Base-by-base conservation (phyloP, 2,888 invertebrate genomes). In the Erpobdella octoculata region DNA sequence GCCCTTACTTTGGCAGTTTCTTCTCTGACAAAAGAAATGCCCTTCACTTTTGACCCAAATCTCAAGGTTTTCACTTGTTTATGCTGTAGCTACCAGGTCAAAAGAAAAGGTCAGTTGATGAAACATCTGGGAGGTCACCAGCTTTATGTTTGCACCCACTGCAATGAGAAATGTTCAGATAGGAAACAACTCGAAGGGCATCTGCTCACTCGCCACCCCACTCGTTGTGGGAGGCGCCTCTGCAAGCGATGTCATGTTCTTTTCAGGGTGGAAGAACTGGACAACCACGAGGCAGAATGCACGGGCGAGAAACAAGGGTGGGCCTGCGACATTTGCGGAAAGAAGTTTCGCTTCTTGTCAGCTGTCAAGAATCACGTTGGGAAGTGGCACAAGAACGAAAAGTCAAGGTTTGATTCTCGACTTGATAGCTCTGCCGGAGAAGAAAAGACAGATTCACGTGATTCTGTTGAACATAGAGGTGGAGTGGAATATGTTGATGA, bases 291-390 rank as follows among this genome's bases (percentile, higher is more conserved):
- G 74, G 76, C 76, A 66, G 76, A 75, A 9, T 81, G 81, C 75
- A 76, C 78, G 66, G 80, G 80, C 12, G 78, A 79, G 48, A 78
- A 78, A 68, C 71, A 46, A 18, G 79, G 79, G n/a, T 80, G 79
- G 73, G 77, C 75, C 71, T 81, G 81, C 76, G 75, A 77, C 48
- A 76, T 78, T 73, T 81, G 81, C 75, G 76, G 76, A 61, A 80
- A 80, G 72, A 78, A 79, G 72, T 81, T 81, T 76, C 79, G 79
- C 70, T 81, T 80, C 73, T 79, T 80, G 73, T 81, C 80, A 41
- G 79, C 79, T 46, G 73, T 81, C 37, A 78, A 78, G 74, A 74
- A 76, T 70, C 81, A 82, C 37, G 38, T 70, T 6, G 28, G 46
- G 25, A 59, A 70, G 0, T 70, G 70, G 61, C 74, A 73, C 28